A percentile compares a stretch with the other conserved stretches of the same genome.
Conservation (phyloP, 2,113 vertebrate species). For the Taurulus bubalis region DNA sequence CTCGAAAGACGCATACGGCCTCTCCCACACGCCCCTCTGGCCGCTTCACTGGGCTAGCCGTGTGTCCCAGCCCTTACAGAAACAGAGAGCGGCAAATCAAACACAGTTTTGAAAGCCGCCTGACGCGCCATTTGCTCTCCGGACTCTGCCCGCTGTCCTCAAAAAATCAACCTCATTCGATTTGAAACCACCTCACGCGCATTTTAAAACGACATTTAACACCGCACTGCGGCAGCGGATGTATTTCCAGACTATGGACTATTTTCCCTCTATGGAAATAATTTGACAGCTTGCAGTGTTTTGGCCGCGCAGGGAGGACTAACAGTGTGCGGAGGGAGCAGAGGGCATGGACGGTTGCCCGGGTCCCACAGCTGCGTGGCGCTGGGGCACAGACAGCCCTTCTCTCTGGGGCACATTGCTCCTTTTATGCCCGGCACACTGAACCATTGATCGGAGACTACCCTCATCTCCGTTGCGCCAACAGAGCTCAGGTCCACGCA, state of each 20-base stretch:
- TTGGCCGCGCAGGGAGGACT: constrained; percentile 37
- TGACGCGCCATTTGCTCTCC: neutral
- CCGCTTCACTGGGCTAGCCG: constrained; percentile 4
- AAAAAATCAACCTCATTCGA: neutral
- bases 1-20: neutral
- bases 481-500: constrained; percentile 49
- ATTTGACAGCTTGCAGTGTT: constrained; percentile 49
- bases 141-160: neutral
- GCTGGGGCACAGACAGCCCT: constrained; percentile 70
- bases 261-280: constrained; percentile 4
- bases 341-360: constrained; percentile 72
- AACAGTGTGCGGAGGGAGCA: constrained; percentile 46
- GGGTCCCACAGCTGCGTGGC: constrained; percentile 73
- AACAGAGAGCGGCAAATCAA: constrained; percentile 21
- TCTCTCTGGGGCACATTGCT: constrained; percentile 76
- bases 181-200: neutral
- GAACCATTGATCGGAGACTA: constrained; percentile 70
- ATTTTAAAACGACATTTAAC: neutral
- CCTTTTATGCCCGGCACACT: constrained; percentile 75
- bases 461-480: constrained; percentile 41
- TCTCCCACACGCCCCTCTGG: neutral
- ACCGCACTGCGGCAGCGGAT: neutral
- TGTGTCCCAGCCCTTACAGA: neutral
- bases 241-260: constrained; percentile 2
- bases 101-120: constrained; percentile 22